Evolutionary conservation across 1,140 invertebrate genomes (phyloP).

Genomic region (Drosophila bipectinata): DNA sequence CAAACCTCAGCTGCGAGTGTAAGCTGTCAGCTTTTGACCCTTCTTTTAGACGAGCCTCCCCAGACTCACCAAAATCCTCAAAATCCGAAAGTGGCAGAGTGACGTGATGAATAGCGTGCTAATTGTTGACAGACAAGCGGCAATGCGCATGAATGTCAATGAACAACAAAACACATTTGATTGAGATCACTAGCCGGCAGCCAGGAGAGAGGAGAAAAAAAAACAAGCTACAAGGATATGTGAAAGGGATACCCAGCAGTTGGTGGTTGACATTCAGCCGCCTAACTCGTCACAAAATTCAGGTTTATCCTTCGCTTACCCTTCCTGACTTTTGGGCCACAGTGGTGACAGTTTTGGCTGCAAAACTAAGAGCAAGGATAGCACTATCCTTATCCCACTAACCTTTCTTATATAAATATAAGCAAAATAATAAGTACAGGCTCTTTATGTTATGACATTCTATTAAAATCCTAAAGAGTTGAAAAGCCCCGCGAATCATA

Average conservation of each 20-base stretch:
- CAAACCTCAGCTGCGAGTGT: slow-evolving; percentile 18
- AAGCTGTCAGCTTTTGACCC: slow-evolving; percentile 15
- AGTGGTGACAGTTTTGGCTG: not conserved
- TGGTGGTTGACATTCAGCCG: slow-evolving; percentile 71
- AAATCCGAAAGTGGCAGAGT: slow-evolving; percentile 43
- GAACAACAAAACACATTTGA: slow-evolving; percentile 69
- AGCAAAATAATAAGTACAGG: too few species aligned
- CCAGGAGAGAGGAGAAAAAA: not conserved
- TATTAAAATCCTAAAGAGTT: too few species aligned
- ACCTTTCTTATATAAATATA: too few species aligned
- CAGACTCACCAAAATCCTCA: slow-evolving; percentile 10
- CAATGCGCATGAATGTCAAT: slow-evolving; percentile 74
- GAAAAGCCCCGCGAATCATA: too few species aligned
- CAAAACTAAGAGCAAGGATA: not conserved
- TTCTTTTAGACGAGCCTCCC: slow-evolving; percentile 26
- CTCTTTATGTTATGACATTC: too few species aligned
- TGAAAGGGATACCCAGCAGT: slow-evolving; percentile 53
- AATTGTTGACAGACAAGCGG: slow-evolving; percentile 82
- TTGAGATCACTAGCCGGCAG: slow-evolving; percentile 60
- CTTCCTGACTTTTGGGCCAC: slow-evolving; percentile 23
- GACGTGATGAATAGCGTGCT: slow-evolving; percentile 83
- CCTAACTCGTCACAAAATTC: slow-evolving; percentile 68
- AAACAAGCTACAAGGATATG: slow-evolving; percentile 17
- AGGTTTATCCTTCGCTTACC: slow-evolving; percentile 54
- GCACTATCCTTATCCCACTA: too few species aligned